Conservation (phyloP, 2,113 vertebrate species). For the Takifugu flavidus region DNA sequence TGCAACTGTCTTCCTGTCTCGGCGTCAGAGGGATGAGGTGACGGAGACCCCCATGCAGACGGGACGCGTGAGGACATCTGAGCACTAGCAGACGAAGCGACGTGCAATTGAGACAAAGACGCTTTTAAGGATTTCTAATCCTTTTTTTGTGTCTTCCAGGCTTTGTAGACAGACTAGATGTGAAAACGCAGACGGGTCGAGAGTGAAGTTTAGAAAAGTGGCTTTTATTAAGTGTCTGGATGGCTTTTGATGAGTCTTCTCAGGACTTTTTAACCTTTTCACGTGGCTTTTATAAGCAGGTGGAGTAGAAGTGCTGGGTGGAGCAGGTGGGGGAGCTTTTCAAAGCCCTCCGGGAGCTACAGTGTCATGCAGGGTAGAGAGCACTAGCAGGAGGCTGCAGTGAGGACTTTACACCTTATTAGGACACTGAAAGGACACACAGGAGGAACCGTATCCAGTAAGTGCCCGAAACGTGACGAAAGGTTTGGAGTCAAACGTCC, state of each 20-base stretch:
- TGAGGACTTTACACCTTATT: conserved; percentile 32
- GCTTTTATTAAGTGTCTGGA: conserved; percentile 30
- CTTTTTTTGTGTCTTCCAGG: conserved; percentile 1
- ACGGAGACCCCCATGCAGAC: conserved; percentile 11
- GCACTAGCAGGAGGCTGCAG: conserved; percentile 20
- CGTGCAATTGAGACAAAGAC: conserved; percentile 48
- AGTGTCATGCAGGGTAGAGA: conserved; percentile 29
- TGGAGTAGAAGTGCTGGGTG: conserved; percentile 10
- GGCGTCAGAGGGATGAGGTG: conserved; percentile 14
- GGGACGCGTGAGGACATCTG: conserved; percentile 20
- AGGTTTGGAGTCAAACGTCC: conserved; percentile 31
- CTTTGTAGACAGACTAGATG: conserved; percentile 26
- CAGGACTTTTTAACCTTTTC: conserved; percentile 9
- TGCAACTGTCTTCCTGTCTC: conserved; percentile 24
- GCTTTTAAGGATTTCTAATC: conserved; percentile 9
- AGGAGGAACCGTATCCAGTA: conserved; percentile 24
- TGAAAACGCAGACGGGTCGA: conserved; percentile 11
- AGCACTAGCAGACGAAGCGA: conserved; percentile 14
- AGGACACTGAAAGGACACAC: conserved; percentile 23
- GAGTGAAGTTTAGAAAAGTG: conserved; percentile 30
- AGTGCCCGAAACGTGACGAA: conserved; percentile 25
- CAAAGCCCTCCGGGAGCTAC: conserved; percentile 35
- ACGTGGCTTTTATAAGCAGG: conserved; percentile 3
- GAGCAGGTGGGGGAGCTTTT: conserved; percentile 29
- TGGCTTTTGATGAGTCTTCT: conserved; percentile 44